Percentiles rank a stretch among this genome's conserved stretches.
phyloP scores from a whole-genome alignment of 2,888 invertebrate genomes.

The Hypolimnas misippus region DNA sequence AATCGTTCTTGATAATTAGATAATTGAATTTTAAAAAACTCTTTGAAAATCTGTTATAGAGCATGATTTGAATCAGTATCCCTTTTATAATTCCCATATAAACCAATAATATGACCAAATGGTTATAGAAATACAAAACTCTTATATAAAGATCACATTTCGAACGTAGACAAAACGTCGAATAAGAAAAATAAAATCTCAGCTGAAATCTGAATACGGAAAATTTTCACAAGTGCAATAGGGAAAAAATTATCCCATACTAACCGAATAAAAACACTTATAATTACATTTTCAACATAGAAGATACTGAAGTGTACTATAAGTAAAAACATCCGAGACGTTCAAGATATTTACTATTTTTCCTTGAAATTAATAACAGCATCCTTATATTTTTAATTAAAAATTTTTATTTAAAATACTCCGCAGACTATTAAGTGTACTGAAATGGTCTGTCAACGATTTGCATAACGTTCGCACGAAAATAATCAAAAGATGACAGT shows the following conservation, averaged over 20 bases:
- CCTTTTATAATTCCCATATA: too few species aligned
- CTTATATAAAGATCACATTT: too few species aligned
- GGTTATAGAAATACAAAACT: too few species aligned
- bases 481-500: constrained; percentile 57
- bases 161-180: background rate
- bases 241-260: background rate
- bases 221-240: background rate
- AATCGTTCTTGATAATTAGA: too few species aligned
- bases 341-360: background rate
- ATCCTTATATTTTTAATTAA: constrained; percentile 42
- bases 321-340: background rate
- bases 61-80: too few species aligned
- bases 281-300: background rate
- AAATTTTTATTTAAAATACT: constrained; percentile 36
- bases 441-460: constrained; percentile 51
- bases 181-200: background rate
- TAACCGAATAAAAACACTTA: background rate
- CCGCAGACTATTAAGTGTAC: constrained; percentile 45
- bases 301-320: too few species aligned
- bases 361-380: constrained; percentile 23
- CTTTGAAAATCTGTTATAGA: too few species aligned
- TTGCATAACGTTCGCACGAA: constrained; percentile 58
- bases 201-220: background rate
- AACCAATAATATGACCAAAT: too few species aligned
- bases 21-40: too few species aligned